Evolutionary conservation across 2,888 invertebrate species (phyloP), one percentile per base, ranked within the genome.

Genomic region (Phortica okadai): DNA sequence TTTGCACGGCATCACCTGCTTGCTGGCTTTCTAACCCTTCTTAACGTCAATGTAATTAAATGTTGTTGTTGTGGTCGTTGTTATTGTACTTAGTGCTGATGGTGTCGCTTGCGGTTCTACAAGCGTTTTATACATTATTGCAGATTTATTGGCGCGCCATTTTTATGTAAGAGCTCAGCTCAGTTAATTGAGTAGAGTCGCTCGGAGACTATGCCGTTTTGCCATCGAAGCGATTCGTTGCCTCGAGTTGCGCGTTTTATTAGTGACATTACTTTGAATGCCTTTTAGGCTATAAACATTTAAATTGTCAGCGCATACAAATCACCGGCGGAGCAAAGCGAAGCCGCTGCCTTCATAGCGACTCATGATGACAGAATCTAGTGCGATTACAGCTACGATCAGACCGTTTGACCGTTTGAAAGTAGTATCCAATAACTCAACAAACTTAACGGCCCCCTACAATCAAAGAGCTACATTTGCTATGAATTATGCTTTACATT

Each of bases 81-180:
- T n/a, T 21, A 44, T 45, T 44, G 62, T 16, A 41, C 5, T n/a
- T 33, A 33, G 14, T 14, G 64, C n/a, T 64, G 64, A 1, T 33
- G 33, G 7, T 33, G 42, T 41, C 3, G 72, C 16, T 41, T 8
- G 78, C 42, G 41, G 50, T 75, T 45, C 50, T 50, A 50, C 14
- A 11, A 8, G 8, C 50, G 10, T 8, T 14, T 50, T 50, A 10
- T 21, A 44, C 78, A 77, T 80, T 74, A 79, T 80, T 73, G 78
- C 73, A 80, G 76, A 81, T 80, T 81, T 82, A 83, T 80, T 82
- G 82, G 83, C 82, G 76, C 77, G 80, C 86, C 77, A 83, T 79
- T 81, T 83, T 79, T 76, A 76, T 84, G 84, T 82, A 75, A 79
- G 80, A 76, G 58, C 50, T 64, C 77, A 79, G 77, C 79, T 66